phyloP scores from a whole-genome alignment of 2,113 vertebrate genomes.

The Microcebus jonahi region DNA sequence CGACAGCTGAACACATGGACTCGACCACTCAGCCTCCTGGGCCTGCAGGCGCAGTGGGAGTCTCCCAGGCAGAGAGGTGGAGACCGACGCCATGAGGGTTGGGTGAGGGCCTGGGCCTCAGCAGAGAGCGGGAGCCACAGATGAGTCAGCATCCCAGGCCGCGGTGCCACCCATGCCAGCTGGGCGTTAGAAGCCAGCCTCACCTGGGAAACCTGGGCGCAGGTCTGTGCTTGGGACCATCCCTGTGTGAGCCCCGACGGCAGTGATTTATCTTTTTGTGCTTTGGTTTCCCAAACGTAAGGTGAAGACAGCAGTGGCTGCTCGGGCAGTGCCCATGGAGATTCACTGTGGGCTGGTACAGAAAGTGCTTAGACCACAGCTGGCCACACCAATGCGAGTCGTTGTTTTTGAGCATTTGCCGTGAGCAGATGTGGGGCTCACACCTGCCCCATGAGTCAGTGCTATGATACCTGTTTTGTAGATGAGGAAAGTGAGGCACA shows the following conservation, averaged over 20 bases:
- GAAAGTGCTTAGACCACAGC: not conserved
- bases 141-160: not conserved
- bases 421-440: accelerated
- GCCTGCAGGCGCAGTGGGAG: not conserved
- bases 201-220: not conserved
- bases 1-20: accelerated
- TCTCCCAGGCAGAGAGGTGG: not conserved
- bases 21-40: not conserved
- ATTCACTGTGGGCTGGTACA: not conserved
- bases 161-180: accelerated
- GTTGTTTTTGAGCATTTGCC: not conserved
- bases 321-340: not conserved
- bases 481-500: not conserved
- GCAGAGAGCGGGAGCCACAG: accelerated
- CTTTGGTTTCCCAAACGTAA: not conserved
- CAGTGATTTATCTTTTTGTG: not conserved
- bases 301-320: too few species aligned
- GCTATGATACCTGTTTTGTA: not conserved
- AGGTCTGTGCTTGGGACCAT: too few species aligned
- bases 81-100: accelerated
- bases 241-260: accelerated
- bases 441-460: accelerated
- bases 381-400: not conserved
- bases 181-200: not conserved
- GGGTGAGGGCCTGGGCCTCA: accelerated